Conservation (phyloP, 2,888 invertebrate species). For the Deilephila porcellus region DNA sequence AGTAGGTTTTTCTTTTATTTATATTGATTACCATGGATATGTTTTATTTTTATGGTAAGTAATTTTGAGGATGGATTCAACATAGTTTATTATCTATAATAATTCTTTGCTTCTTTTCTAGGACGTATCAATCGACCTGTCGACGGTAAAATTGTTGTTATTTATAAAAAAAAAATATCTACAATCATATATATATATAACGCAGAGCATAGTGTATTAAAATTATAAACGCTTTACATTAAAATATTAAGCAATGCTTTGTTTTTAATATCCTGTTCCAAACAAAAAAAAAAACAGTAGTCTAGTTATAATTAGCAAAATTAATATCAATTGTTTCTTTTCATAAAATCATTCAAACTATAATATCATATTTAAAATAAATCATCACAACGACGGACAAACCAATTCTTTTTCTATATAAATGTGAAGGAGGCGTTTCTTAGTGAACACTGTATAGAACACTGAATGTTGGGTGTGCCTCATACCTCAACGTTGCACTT, state of each 20-base stretch:
- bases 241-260: too few relatives aligned
- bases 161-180: not conserved
- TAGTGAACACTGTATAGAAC: conserved; percentile 13
- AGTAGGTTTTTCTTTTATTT: not conserved
- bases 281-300: too few relatives aligned
- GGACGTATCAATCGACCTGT: too few relatives aligned
- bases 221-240: too few relatives aligned
- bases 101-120: too few relatives aligned
- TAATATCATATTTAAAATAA: not conserved
- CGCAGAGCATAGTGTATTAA: too few relatives aligned
- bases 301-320: too few relatives aligned
- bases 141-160: too few relatives aligned
- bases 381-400: not conserved
- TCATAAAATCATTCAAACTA: not conserved
- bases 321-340: too few relatives aligned
- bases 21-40: not conserved
- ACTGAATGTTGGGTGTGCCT: conserved; percentile 13
- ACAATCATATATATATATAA: not conserved
- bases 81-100: not conserved
- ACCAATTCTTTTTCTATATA: not conserved
- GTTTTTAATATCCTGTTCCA: too few relatives aligned
- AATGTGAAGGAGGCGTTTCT: conserved; percentile 20
- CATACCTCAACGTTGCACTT: conserved; percentile 22
- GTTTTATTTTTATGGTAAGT: not conserved
- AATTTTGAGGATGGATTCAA: not conserved